A percentile compares a stretch with the other conserved stretches of the same genome.
Evolutionary conservation across 2,888 invertebrate species (phyloP).

Genomic region (Synergus laeviventris): DNA sequence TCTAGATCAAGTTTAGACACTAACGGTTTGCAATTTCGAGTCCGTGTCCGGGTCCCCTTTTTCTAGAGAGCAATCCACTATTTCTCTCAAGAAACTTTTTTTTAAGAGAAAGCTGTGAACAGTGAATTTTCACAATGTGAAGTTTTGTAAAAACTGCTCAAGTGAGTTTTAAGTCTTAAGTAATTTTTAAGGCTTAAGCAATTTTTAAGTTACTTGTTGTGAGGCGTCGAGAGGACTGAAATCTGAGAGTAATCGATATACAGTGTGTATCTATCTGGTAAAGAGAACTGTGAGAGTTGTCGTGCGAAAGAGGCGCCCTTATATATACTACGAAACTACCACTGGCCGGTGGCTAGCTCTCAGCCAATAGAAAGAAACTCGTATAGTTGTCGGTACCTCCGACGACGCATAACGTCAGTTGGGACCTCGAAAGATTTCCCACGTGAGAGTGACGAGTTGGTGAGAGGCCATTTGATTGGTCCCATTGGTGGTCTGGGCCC

Average conservation of each 20-base stretch:
- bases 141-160: not conserved
- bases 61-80: not conserved
- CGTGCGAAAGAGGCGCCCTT: slow-evolving; percentile 63
- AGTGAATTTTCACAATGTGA: too few relatives aligned
- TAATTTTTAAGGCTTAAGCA: not conserved
- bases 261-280: slow-evolving; percentile 50
- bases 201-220: not conserved
- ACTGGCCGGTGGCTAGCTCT: slow-evolving; percentile 58
- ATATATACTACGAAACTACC: slow-evolving; percentile 65
- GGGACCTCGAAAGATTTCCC: slow-evolving; percentile 42
- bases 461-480: slow-evolving; percentile 7
- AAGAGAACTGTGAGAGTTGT: slow-evolving; percentile 56
- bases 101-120: too few relatives aligned
- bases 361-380: slow-evolving; percentile 63
- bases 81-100: not conserved
- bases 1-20: not conserved
- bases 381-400: slow-evolving; percentile 46
- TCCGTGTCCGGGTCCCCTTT: not conserved
- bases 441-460: slow-evolving; percentile 18
- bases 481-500: not conserved
- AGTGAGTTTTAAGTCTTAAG: not conserved
- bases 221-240: slow-evolving; percentile 22
- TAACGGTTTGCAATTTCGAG: not conserved
- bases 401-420: slow-evolving; percentile 23
- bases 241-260: slow-evolving; percentile 38